Conservation (phyloP, 2,888 invertebrate genomes). For the Heliconius hortense region DNA sequence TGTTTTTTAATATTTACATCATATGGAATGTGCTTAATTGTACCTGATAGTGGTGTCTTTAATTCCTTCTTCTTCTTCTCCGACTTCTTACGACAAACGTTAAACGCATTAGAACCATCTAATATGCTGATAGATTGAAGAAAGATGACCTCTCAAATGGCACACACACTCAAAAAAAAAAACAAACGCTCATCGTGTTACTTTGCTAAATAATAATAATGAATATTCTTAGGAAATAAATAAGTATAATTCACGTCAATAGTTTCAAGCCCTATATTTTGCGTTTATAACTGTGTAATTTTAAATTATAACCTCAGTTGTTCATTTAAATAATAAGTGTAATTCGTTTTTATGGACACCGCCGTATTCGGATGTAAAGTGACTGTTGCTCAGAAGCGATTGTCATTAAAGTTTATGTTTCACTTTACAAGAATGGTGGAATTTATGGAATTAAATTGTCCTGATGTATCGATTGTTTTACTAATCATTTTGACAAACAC, state of each 20-base stretch:
- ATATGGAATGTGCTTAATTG: too few species aligned
- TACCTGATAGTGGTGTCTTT: too few species aligned
- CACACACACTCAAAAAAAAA: background rate
- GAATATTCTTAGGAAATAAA: background rate
- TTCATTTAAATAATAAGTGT: slow-evolving; percentile 43
- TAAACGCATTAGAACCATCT: background rate
- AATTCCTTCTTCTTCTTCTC: too few species aligned
- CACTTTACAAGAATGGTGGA: slow-evolving; percentile 23
- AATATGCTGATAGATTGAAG: background rate
- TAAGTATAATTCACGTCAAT: background rate
- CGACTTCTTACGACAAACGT: too few species aligned
- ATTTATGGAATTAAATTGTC: background rate
- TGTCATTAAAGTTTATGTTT: slow-evolving; percentile 32
- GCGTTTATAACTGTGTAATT: slow-evolving; percentile 28
- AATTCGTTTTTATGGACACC: slow-evolving; percentile 45
- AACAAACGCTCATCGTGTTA: background rate
- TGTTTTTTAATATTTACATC: too few species aligned
- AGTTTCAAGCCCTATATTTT: slow-evolving; percentile 20
- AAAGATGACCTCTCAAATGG: background rate
- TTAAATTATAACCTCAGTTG: slow-evolving; percentile 37
- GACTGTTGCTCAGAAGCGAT: slow-evolving; percentile 31
- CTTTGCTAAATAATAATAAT: background rate
- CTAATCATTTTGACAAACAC: background rate
- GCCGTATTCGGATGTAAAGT: slow-evolving; percentile 43
- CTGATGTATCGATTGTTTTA: background rate